A percentile compares a stretch with the other conserved stretches of the same genome.
Evolutionary conservation across 2,113 vertebrate species (phyloP).

Genomic region (Perognathus longimembris): DNA sequence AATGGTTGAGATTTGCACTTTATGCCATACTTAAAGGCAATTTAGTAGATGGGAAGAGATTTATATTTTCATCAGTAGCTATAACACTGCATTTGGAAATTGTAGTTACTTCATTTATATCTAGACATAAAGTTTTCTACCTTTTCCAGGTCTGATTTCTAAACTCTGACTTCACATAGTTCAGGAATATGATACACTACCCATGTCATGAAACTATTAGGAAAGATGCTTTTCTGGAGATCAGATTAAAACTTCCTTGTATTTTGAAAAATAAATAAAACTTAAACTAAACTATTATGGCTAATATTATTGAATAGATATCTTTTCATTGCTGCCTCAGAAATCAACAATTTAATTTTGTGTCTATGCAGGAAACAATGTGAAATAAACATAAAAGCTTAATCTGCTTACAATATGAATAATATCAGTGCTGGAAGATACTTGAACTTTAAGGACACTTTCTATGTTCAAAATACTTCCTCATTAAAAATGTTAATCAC

Average conservation of each 20-base stretch:
- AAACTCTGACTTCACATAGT: not conserved
- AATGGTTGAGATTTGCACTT: not conserved
- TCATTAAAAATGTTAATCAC: slow-evolving; percentile 13
- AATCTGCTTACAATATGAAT: not conserved
- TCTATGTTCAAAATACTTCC: not conserved
- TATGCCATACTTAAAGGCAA: not conserved
- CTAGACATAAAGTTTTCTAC: not conserved
- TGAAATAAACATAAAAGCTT: slow-evolving; percentile 18
- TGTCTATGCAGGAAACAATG: not conserved
- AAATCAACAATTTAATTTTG: not conserved
- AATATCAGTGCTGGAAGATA: not conserved
- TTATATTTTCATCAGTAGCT: not conserved
- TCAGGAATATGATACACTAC: not conserved
- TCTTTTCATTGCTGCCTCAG: not conserved
- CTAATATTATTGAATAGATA: not conserved
- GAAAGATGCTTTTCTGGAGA: slow-evolving; percentile 1
- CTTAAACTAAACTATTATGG: slow-evolving; percentile 16
- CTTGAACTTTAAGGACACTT: slow-evolving; percentile 14
- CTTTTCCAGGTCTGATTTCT: not conserved
- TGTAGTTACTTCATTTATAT: not conserved
- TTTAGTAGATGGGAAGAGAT: not conserved
- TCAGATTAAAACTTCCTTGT: not conserved
- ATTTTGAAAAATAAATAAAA: not conserved
- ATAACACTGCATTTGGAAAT: not conserved
- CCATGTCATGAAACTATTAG: not conserved